These are phyloP conservation scores for Meliscaeva auricollis DNA, from an alignment of 2,888 invertebrate genomes.

Conservation along the genomic window DNA sequence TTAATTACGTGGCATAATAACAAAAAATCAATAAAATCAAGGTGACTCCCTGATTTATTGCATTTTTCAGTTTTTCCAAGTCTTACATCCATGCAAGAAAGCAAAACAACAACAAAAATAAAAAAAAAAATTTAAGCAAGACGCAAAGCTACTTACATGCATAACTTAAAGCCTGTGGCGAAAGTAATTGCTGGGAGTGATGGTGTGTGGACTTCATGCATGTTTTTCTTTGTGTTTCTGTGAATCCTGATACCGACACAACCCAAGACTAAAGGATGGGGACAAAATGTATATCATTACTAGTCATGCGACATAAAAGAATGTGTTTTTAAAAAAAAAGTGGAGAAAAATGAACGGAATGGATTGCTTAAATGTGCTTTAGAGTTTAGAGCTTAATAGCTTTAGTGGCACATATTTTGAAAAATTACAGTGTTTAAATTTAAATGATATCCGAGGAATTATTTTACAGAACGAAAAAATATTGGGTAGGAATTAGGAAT, in stretches of 20 bases:
- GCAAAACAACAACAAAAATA: slow-evolving; percentile 6
- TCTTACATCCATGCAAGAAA: slow-evolving; percentile 34
- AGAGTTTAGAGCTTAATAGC: background rate
- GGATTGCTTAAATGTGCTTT: background rate
- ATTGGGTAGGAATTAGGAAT: too few species aligned
- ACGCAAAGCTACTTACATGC: slow-evolving; percentile 55
- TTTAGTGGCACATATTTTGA: slow-evolving; percentile 12
- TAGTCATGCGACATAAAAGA: slow-evolving; percentile 19
- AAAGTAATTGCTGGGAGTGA: slow-evolving; percentile 58
- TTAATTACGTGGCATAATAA: slow-evolving; percentile 74
- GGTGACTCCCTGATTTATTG: slow-evolving; percentile 76
- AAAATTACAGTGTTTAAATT: slow-evolving; percentile 10
- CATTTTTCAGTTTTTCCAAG: slow-evolving; percentile 59
- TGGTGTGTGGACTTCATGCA: slow-evolving; percentile 40
- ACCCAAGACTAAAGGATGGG: background rate
- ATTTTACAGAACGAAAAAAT: background rate
- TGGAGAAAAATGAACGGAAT: slow-evolving; percentile 8
- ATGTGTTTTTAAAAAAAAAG: slow-evolving; percentile 16
- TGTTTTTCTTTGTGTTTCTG: slow-evolving; percentile 12
- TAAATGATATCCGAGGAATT: background rate
- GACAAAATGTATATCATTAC: slow-evolving; percentile 37
- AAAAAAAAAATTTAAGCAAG: background rate
- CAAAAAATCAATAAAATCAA: slow-evolving; percentile 75
- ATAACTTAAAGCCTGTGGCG: slow-evolving; percentile 55
- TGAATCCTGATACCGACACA: background rate